These are phyloP conservation scores for Biston betularia DNA, from an alignment of 2,888 invertebrate genomes.

Conservation along the genomic window DNA sequence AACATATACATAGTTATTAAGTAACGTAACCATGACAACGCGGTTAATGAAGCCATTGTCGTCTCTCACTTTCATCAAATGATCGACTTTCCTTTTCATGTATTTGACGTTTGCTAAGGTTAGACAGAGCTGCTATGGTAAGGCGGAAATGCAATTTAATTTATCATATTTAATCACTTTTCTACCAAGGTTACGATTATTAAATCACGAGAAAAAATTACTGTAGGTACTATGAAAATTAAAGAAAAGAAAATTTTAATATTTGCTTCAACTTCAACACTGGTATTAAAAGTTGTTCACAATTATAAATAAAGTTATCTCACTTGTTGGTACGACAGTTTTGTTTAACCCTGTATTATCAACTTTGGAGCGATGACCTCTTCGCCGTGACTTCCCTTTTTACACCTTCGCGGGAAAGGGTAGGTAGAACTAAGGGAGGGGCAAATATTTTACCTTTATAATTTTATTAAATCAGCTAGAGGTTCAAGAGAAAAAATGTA, in stretches of 20 bases:
- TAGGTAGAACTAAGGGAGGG: slow-evolving; percentile 51
- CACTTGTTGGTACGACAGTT: not conserved
- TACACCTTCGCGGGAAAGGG: slow-evolving; percentile 75
- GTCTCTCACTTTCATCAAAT: slow-evolving; percentile 43
- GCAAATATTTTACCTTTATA: too few species aligned
- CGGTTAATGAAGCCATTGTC: slow-evolving; percentile 55
- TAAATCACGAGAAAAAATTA: not conserved
- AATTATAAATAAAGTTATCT: not conserved
- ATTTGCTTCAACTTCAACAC: not conserved
- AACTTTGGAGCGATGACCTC: slow-evolving; percentile 69
- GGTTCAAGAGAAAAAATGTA: too few species aligned
- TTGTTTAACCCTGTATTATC: slow-evolving; percentile 40
- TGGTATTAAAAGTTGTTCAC: not conserved
- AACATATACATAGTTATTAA: too few species aligned
- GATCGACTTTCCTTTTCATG: slow-evolving; percentile 70
- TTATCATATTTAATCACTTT: not conserved
- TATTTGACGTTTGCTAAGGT: slow-evolving; percentile 44
- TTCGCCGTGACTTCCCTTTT: slow-evolving; percentile 83
- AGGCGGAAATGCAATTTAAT: not conserved
- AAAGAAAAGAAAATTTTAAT: not conserved
- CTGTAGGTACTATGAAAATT: not conserved
- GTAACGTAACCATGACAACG: slow-evolving; percentile 52
- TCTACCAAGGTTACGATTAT: not conserved
- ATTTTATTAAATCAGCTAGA: too few species aligned
- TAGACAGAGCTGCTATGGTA: not conserved